These are phyloP conservation scores for Ariolimax columbianus DNA, from an alignment of 2,888 invertebrate species.

Conservation along the genomic window DNA sequence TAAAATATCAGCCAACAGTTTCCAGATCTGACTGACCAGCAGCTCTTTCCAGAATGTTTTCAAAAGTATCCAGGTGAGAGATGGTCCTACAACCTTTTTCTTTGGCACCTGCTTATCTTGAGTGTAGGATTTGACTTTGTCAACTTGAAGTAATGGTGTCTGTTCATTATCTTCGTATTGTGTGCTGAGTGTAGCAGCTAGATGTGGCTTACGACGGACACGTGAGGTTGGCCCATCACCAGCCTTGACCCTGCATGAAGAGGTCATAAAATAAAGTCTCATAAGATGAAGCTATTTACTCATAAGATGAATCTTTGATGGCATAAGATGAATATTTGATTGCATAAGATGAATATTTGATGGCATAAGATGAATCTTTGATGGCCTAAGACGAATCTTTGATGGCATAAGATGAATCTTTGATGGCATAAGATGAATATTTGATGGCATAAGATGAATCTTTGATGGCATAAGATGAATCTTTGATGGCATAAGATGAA, in stretches of 20 bases:
- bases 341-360: too few relatives aligned
- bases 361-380: too few relatives aligned
- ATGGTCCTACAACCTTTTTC: slow-evolving; percentile 50
- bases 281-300: too few relatives aligned
- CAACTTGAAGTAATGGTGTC: not conserved
- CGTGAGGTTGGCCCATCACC: not conserved
- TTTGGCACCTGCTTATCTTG: not conserved
- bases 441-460: too few relatives aligned
- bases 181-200: not conserved
- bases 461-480: too few relatives aligned
- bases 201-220: not conserved
- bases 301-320: too few relatives aligned
- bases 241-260: not conserved
- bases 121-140: not conserved
- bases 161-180: not conserved
- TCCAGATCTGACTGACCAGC: slow-evolving; percentile 67
- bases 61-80: slow-evolving; percentile 63
- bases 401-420: too few relatives aligned
- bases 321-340: too few relatives aligned
- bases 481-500: too few relatives aligned
- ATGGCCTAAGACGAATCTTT: too few relatives aligned
- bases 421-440: too few relatives aligned
- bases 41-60: slow-evolving; percentile 69
- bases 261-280: too few relatives aligned
- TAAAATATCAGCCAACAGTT: slow-evolving; percentile 67